Evolutionary conservation across 1,140 invertebrate species (phyloP).

Genomic region (Papilio xuthus): DNA sequence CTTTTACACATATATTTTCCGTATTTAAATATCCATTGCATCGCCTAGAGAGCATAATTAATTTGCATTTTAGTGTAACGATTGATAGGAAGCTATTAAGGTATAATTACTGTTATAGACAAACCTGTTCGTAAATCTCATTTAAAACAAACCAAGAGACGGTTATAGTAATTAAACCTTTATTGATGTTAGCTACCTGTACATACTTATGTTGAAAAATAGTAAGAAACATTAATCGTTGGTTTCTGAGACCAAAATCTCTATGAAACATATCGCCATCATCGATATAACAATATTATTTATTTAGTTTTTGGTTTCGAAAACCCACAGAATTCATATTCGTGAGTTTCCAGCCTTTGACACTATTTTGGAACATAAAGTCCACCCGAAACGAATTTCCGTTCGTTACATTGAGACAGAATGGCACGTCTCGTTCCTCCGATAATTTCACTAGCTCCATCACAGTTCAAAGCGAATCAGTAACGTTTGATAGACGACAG

Average conservation of each 20-base stretch:
- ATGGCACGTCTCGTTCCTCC: neutral
- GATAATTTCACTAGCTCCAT: conserved; percentile 2
- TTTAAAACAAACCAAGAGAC: neutral
- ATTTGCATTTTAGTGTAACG: conserved; percentile 30
- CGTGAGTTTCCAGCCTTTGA: neutral
- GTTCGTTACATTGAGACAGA: neutral
- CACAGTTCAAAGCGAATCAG: neutral
- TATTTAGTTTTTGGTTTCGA: too few relatives aligned
- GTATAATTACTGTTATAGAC: neutral
- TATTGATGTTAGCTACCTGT: neutral
- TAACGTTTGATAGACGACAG: neutral
- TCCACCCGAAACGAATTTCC: neutral
- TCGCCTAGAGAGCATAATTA: conserved; percentile 21
- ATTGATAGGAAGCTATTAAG: neutral
- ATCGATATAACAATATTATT: too few relatives aligned
- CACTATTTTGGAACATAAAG: conserved; percentile 6
- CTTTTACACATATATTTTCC: conserved; percentile 31
- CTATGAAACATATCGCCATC: too few relatives aligned
- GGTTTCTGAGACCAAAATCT: too few relatives aligned
- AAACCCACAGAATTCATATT: neutral
- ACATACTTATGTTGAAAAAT: neutral
- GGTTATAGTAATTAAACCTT: neutral
- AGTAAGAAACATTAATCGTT: neutral
- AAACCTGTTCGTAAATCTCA: neutral
- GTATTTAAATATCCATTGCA: conserved; percentile 20